A percentile compares a stretch with the other conserved stretches of the same genome.
Conservation (phyloP, 2,888 invertebrate species). For the Therioaphis trifolii region DNA sequence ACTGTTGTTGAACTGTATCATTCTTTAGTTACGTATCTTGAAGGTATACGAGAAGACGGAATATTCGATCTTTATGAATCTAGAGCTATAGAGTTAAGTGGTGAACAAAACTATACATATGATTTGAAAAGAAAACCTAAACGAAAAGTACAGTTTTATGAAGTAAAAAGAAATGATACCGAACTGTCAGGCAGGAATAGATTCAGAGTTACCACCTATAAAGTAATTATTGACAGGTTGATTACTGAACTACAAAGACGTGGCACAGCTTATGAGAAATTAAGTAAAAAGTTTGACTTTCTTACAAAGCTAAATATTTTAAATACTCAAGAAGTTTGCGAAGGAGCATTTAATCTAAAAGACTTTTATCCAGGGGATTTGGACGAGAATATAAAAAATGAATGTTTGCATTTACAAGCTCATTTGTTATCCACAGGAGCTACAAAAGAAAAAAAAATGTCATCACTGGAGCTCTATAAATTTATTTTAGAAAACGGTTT, state of each 20-base stretch:
- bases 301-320: slow-evolving; percentile 19
- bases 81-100: slow-evolving; percentile 12
- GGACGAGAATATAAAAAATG: slow-evolving; percentile 36
- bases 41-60: slow-evolving; percentile 36
- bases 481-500: too few relatives aligned
- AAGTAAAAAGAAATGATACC: slow-evolving; percentile 27
- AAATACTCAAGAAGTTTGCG: slow-evolving; percentile 43
- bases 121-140: slow-evolving; percentile 46
- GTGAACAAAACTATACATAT: slow-evolving; percentile 32
- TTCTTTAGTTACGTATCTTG: slow-evolving; percentile 16
- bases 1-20: too few relatives aligned
- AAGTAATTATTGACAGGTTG: slow-evolving; percentile 37
- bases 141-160: slow-evolving; percentile 35
- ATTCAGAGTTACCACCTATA: slow-evolving; percentile 36
- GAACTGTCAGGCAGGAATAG: slow-evolving; percentile 2
- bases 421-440: too few relatives aligned
- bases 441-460: too few relatives aligned
- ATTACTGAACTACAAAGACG: slow-evolving; percentile 34
- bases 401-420: slow-evolving; percentile 46
- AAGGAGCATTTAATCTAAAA: slow-evolving; percentile 29
- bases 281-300: slow-evolving; percentile 39
- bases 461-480: too few relatives aligned
- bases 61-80: slow-evolving; percentile 33
- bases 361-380: slow-evolving; percentile 43
- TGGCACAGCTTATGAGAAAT: slow-evolving; percentile 38